phyloP scores from a whole-genome alignment of 2,797 vertebrate genomes.

The Galago senegalensis region DNA sequence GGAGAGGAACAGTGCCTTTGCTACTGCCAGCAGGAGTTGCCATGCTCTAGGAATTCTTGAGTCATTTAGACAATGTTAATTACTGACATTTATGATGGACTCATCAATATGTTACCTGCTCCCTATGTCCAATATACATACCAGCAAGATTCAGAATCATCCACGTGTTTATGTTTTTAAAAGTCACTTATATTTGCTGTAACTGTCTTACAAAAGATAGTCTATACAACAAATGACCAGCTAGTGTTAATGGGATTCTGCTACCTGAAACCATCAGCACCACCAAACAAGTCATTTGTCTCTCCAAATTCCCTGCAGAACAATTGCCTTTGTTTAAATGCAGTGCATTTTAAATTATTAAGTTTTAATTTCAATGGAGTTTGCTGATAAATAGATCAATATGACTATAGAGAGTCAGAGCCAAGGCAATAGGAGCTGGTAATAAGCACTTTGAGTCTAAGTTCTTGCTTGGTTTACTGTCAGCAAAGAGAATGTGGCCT shows the following conservation, averaged over 20 bases:
- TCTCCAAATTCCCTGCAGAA: constrained; percentile 43
- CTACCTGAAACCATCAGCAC: constrained; percentile 38
- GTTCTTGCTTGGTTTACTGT: neutral
- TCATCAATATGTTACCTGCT: neutral
- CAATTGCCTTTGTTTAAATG: constrained; percentile 70
- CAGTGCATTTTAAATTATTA: constrained; percentile 72
- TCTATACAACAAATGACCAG: constrained; percentile 28
- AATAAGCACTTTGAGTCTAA: neutral
- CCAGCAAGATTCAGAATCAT: constrained; percentile 51
- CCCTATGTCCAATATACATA: neutral
- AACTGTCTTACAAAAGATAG: constrained; percentile 43
- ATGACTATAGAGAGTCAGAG: neutral
- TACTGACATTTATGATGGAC: constrained; percentile 23
- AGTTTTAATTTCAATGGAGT: constrained; percentile 80
- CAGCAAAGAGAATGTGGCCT: neutral
- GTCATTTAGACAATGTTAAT: constrained; percentile 56
- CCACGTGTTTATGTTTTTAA: constrained; percentile 47
- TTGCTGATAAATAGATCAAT: constrained; percentile 71
- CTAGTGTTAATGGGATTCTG: neutral
- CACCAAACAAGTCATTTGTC: neutral
- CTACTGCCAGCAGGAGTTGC: neutral
- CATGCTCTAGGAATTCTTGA: neutral
- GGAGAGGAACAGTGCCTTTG: neutral
- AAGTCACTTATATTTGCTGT: constrained; percentile 58
- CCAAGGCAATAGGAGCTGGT: neutral